Evolutionary conservation across 2,888 invertebrate species (phyloP).

Genomic region (Crioceris asparagi): DNA sequence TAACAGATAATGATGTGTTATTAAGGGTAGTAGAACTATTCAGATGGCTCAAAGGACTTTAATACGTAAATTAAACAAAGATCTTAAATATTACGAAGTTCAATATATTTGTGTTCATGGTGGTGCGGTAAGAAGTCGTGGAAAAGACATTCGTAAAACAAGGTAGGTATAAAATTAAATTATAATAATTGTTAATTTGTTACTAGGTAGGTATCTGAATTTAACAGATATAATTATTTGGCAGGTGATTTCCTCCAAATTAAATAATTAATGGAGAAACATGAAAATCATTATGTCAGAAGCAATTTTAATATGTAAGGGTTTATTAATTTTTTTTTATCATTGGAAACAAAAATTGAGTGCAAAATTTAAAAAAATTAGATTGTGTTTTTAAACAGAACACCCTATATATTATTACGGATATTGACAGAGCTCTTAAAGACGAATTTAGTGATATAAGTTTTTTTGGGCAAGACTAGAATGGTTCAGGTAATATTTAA

Average conservation of each 20-base stretch:
- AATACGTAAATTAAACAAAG: not conserved
- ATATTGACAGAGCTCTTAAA: not conserved
- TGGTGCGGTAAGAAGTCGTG: not conserved
- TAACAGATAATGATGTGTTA: not conserved
- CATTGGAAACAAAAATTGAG: not conserved
- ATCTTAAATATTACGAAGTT: not conserved
- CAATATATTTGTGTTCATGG: not conserved
- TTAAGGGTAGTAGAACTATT: not conserved
- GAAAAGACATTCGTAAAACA: not conserved
- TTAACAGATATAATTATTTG: not conserved
- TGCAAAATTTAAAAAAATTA: too few species aligned
- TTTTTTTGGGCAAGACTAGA: not conserved
- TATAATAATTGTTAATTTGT: too few species aligned
- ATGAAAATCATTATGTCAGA: not conserved
- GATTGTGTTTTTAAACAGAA: too few species aligned
- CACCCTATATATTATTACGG: too few species aligned
- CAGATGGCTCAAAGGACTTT: not conserved
- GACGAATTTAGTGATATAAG: not conserved
- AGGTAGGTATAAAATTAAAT: too few species aligned
- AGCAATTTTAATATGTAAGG: not conserved
- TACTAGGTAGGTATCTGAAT: too few species aligned
- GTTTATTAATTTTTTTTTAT: not conserved
- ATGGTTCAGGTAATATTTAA: not conserved
- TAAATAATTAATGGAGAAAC: not conserved
- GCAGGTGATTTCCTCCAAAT: not conserved